phyloP scores from a whole-genome alignment of 2,113 vertebrate genomes.

The Hirundichthys speculiger region DNA sequence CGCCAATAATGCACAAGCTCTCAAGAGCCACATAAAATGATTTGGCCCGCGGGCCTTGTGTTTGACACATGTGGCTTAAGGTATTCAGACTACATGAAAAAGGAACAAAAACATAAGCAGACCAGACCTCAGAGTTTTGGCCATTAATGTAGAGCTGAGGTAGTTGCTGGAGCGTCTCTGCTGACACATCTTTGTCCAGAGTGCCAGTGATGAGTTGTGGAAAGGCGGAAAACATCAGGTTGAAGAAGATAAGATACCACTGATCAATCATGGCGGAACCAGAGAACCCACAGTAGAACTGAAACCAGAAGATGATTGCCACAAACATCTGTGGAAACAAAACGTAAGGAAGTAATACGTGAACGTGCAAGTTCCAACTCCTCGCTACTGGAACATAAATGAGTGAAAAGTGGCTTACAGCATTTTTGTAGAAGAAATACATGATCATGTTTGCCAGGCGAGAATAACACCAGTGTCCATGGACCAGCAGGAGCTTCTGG shows the following conservation, averaged over 20 bases:
- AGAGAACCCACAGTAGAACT: slow-evolving; percentile 98
- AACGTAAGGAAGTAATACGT: background rate
- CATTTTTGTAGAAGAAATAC: slow-evolving; percentile 99
- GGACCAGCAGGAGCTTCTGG: slow-evolving; percentile 94
- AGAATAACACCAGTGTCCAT: slow-evolving; percentile 98
- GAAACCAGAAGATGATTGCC: slow-evolving; percentile 97
- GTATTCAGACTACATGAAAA: too few relatives aligned
- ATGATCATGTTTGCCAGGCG: slow-evolving; percentile 98
- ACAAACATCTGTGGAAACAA: slow-evolving; percentile 91
- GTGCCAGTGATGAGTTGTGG: slow-evolving; percentile 96
- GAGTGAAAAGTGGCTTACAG: slow-evolving; percentile 79
- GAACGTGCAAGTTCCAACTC: too few relatives aligned
- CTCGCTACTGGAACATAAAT: too few relatives aligned
- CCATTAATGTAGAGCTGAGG: slow-evolving; percentile 94
- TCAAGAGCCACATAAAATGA: too few relatives aligned
- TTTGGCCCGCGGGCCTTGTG: too few relatives aligned
- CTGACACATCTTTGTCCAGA: slow-evolving; percentile 92
- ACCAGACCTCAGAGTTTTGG: slow-evolving; percentile 91
- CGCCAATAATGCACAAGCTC: too few relatives aligned
- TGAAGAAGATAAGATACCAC: slow-evolving; percentile 99
- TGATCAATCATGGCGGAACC: slow-evolving; percentile 96
- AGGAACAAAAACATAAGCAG: background rate
- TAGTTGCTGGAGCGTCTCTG: slow-evolving; percentile 84
- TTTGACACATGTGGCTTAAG: too few relatives aligned
- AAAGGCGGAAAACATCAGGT: slow-evolving; percentile 96